Conservation (phyloP, 2,113 vertebrate genomes). For the Danionella cerebrum region DNA sequence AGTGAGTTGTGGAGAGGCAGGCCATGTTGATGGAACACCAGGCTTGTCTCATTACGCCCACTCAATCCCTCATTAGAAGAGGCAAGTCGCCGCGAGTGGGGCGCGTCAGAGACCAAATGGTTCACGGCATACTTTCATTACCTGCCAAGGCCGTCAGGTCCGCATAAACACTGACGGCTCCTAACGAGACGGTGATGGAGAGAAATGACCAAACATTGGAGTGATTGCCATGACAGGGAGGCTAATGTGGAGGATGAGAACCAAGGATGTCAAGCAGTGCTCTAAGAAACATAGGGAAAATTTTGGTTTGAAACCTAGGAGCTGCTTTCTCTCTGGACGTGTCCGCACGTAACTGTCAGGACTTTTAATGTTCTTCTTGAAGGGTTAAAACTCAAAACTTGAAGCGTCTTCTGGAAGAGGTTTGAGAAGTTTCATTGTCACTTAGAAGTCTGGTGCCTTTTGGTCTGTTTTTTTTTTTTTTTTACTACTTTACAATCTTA, state of each 20-base stretch:
- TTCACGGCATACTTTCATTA: constrained; percentile 36
- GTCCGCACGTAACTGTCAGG: not conserved
- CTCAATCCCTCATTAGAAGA: constrained; percentile 33
- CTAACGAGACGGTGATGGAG: constrained; percentile 41
- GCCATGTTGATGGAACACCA: constrained; percentile 13
- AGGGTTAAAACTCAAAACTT: too few species aligned
- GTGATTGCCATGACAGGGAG: constrained; percentile 39
- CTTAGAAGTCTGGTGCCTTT: too few species aligned
- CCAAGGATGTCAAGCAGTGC: constrained; percentile 3
- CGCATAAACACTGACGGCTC: constrained; percentile 41
- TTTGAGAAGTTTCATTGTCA: too few species aligned
- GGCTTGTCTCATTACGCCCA: constrained; percentile 38
- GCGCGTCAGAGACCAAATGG: constrained; percentile 27
- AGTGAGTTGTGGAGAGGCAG: constrained; percentile 4
- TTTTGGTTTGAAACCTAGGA: constrained; percentile 25
- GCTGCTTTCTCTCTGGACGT: not conserved
- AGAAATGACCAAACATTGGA: constrained; percentile 36
- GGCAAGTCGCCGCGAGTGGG: constrained; percentile 18
- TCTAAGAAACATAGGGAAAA: constrained; percentile 30
- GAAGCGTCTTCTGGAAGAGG: too few species aligned
- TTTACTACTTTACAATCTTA: too few species aligned
- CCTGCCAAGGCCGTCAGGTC: constrained; percentile 19
- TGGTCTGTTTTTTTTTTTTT: too few species aligned
- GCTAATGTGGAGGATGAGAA: constrained; percentile 35
- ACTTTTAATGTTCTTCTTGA: not conserved